These are phyloP conservation scores for Callionymus lyra DNA, from an alignment of 2,113 vertebrate species.

Conservation along the genomic window DNA sequence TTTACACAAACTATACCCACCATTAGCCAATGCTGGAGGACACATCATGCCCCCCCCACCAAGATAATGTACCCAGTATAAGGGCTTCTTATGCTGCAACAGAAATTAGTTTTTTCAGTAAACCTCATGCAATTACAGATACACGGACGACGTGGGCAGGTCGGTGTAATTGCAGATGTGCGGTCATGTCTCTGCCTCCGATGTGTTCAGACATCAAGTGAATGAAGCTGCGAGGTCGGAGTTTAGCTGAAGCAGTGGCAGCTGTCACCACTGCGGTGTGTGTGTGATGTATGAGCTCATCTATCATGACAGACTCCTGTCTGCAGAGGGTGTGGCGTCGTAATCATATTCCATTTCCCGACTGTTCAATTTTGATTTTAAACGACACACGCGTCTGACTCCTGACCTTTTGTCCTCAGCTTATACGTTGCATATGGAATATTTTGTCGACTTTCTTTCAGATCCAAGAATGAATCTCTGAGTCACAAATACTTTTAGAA, in stretches of 20 bases:
- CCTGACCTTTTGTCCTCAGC: too few relatives aligned
- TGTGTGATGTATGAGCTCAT: slow-evolving; percentile 59
- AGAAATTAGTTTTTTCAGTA: too few relatives aligned
- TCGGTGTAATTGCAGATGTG: slow-evolving; percentile 7
- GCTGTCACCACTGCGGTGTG: slow-evolving; percentile 53
- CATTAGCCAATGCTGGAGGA: slow-evolving; percentile 38
- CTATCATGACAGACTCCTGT: slow-evolving; percentile 27
- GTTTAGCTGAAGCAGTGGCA: slow-evolving; percentile 50
- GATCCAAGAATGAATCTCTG: too few relatives aligned
- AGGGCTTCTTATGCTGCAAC: slow-evolving; percentile 27
- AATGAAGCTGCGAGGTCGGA: slow-evolving; percentile 43
- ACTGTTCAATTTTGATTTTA: slow-evolving; percentile 11
- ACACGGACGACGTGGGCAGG: slow-evolving; percentile 12
- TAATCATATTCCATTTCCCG: slow-evolving; percentile 31
- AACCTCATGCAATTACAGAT: slow-evolving; percentile 9
- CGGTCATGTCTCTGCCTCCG: slow-evolving; percentile 18
- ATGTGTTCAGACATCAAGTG: slow-evolving; percentile 32
- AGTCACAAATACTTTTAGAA: too few relatives aligned
- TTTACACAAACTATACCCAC: slow-evolving; percentile 31
- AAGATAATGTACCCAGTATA: slow-evolving; percentile 43
- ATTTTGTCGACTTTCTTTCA: too few relatives aligned
- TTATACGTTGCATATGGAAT: too few relatives aligned
- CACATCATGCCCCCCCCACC: slow-evolving; percentile 14
- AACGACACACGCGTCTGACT: slow-evolving; percentile 4
- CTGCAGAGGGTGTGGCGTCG: slow-evolving; percentile 24